Evolutionary conservation across 2,113 vertebrate species (phyloP), one percentile per base, ranked within the genome.

Genomic region (Myrmecobius fasciatus): DNA sequence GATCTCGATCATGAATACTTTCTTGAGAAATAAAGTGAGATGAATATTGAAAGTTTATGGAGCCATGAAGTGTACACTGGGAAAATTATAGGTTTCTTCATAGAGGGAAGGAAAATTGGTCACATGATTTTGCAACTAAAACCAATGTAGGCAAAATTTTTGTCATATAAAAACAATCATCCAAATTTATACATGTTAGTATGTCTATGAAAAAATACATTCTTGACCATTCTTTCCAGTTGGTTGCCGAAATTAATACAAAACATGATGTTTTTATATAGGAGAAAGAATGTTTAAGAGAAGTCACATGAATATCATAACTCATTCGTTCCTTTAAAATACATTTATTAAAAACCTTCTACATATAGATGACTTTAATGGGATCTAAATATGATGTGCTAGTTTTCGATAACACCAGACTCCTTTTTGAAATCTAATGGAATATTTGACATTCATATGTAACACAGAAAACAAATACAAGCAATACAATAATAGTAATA

Each of bases 1-100:
- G 67, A 91, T 25, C 92, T 95, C 53, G 43, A 51, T 94, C 67
- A 51, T 93, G 2, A 49, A 48, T 26, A 94, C 91, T 52, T 94
- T 94, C 52, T 43, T 92, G 54, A 46, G 53, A 67, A 89, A 56
- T 20, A 8, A 31, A 89, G 25, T 43, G 20, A 83, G 67, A 83
- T 83, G 7, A 43, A n/a, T 24, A 43, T 8, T 43, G 17, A 43
- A 83, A 83, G 67, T 83, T 83, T 22, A 43, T 24, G 20, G n/a
- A 83, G 20, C n/a, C 20, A 83, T 43, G 67, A 20, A 83, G 17
- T 43, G 20, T 43, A n/a, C 17, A 83, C 43, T 83, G 1, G 43
- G 20, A 83, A 26, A 43, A 17, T 43, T 24, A 83, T 8, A 83
- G 17, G 17, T 24, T 24, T 83, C 4, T 83, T 5, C 5, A 43